These are phyloP conservation scores for Echinops telfairi DNA, from an alignment of 2,113 vertebrate species.

Conservation along the genomic window DNA sequence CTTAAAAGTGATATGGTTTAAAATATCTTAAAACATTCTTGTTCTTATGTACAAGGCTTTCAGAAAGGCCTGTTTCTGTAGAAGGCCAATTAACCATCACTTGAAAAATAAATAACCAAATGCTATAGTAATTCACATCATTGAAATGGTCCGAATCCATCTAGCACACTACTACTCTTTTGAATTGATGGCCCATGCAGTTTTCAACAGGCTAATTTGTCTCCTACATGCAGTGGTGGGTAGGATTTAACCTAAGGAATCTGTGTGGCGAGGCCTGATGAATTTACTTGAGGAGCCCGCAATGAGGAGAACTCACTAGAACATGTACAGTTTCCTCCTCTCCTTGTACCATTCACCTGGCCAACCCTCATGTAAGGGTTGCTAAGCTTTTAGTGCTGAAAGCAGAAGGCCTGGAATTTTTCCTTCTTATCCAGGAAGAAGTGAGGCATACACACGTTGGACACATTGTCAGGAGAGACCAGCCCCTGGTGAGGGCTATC, in stretches of 20 bases:
- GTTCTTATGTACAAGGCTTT: background rate
- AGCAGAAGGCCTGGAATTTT: background rate
- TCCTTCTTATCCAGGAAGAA: background rate
- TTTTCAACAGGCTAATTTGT: background rate
- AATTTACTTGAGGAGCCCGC: background rate
- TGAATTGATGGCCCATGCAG: background rate
- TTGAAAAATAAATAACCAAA: slow-evolving; percentile 11
- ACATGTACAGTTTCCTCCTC: background rate
- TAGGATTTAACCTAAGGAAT: background rate
- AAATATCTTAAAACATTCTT: background rate
- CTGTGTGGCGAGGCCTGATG: background rate
- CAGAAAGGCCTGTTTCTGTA: background rate
- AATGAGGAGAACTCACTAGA: no score
- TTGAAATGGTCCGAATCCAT: background rate
- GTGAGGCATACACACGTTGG: no score
- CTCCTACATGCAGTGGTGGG: background rate
- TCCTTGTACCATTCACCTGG: background rate
- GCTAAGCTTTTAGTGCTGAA: background rate
- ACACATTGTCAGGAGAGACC: no score
- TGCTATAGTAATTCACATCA: background rate
- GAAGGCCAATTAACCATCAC: background rate
- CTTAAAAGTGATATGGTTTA: background rate
- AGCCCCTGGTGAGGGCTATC: no score
- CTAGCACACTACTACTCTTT: background rate
- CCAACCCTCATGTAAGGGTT: background rate